Percentiles rank a stretch among this genome's conserved stretches.
Conservation (phyloP, 1,140 invertebrate species). For the Saxidomus purpurata region DNA sequence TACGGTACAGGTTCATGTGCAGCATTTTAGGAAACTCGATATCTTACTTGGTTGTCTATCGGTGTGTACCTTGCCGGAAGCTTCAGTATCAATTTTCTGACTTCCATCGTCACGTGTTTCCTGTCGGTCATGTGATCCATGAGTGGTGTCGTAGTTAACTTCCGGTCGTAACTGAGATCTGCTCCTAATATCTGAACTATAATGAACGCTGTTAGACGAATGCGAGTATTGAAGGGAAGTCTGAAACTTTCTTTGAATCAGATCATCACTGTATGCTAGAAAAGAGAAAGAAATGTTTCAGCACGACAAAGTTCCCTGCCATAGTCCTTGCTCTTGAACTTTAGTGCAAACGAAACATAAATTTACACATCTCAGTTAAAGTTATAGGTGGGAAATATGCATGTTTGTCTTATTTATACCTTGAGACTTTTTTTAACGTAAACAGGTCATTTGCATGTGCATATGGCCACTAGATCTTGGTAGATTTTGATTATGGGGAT, state of each 20-base stretch:
- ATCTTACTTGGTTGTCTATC: not conserved
- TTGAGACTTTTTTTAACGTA: too few relatives aligned
- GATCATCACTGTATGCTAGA: conserved; percentile 5
- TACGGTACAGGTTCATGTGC: too few relatives aligned
- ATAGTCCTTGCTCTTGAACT: too few relatives aligned
- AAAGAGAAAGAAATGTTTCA: not conserved
- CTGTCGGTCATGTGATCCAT: not conserved
- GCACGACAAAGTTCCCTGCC: too few relatives aligned
- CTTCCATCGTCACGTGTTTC: not conserved
- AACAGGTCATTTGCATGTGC: too few relatives aligned
- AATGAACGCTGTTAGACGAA: not conserved
- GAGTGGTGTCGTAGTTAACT: not conserved
- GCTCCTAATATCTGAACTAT: not conserved
- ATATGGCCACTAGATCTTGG: too few relatives aligned
- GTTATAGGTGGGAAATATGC: too few relatives aligned
- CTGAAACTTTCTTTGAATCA: conserved; percentile 7
- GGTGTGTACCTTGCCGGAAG: not conserved
- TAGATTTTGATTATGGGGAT: too few relatives aligned
- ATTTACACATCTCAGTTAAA: too few relatives aligned
- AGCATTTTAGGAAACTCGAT: not conserved
- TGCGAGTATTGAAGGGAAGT: not conserved
- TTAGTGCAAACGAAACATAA: too few relatives aligned
- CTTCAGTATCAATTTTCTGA: not conserved
- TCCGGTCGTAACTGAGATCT: not conserved
- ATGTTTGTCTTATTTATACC: too few relatives aligned